Evolutionary conservation across 2,888 invertebrate species (phyloP), one percentile per base, ranked within the genome.

Genomic region (Idaea aversata): DNA sequence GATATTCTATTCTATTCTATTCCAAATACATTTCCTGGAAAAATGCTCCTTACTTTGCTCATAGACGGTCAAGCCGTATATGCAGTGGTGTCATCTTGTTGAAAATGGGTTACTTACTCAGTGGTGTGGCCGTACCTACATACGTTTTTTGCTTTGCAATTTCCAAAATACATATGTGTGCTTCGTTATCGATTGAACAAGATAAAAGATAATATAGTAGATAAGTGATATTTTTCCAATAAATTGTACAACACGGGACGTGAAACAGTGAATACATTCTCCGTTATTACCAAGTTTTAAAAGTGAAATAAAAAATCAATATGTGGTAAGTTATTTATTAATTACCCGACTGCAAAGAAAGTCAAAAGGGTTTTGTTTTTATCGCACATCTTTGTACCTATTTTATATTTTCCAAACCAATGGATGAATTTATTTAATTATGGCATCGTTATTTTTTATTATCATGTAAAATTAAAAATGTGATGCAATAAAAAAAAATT

Each of bases 251-350:
- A 72, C 67, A 74, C 47, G 66, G 63, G 64, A 63, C 35, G 66
- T 64, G 63, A 64, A 63, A 69, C 76, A 78, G 79, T 77, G 69
- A 70, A 71, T 65, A 47, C 47, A 13, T 47, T 68, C 67, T 65
- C 67, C 69, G 59, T 66, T 34, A 65, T 64, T 34, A 65, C 47
- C 10, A 10, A 65, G 63, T 5, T 68, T 63, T 57, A 67, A 68
- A 62, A 68, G 68, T 63, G 64, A 67, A 64, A 62, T 71, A 68
- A 34, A 65, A 67, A 34, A 65, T 64, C 72, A 82, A 77, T 61
- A 82, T 82, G 82, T 82, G 82, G 82, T 82, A 74, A 80, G 81
- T 78, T 60, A 38, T 7, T n/a, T 1, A 64, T 38, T 15, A 34
- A 47, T 66, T 59, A 25, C 25, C 13, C 5, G 2, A 15, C 5